A percentile compares a stretch with the other conserved stretches of the same genome.
Evolutionary conservation across 2,888 invertebrate genomes (phyloP).

Genomic region (Acrobasis repandana): DNA sequence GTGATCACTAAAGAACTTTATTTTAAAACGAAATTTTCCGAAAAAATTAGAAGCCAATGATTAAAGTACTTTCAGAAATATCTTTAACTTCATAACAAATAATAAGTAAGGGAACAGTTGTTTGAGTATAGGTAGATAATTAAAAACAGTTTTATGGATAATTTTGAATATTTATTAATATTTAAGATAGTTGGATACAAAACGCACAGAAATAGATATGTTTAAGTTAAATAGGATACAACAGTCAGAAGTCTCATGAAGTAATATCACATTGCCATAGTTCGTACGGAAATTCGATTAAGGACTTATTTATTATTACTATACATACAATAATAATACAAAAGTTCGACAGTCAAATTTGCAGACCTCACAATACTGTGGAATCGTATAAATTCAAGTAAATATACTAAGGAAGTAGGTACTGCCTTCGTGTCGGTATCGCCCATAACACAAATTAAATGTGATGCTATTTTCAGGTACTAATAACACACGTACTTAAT

Average conservation of each 20-base stretch:
- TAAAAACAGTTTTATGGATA: not conserved
- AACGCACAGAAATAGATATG: constrained; percentile 61
- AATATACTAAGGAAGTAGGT: too few relatives aligned
- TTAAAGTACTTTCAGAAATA: too few relatives aligned
- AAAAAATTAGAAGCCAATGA: too few relatives aligned
- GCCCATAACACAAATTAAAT: too few relatives aligned
- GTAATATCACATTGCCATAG: constrained; percentile 58
- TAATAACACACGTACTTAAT: not conserved
- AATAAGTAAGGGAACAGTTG: too few relatives aligned
- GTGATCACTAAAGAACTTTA: too few relatives aligned
- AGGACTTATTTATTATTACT: not conserved
- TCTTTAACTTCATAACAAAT: too few relatives aligned
- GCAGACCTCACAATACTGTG: too few relatives aligned
- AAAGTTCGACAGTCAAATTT: not conserved
- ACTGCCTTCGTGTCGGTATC: too few relatives aligned
- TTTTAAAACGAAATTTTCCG: too few relatives aligned
- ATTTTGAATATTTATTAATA: not conserved
- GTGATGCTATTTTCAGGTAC: not conserved
- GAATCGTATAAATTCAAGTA: too few relatives aligned
- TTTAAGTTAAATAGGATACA: constrained; percentile 50
- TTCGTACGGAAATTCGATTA: constrained; percentile 36
- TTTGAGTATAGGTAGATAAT: not conserved
- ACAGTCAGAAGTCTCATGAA: constrained; percentile 47
- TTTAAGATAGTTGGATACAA: constrained; percentile 33
- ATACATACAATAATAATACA: not conserved